Percentiles rank a stretch among this genome's conserved stretches.
Conservation (phyloP, 2,888 invertebrate genomes). For the Elegia similella region DNA sequence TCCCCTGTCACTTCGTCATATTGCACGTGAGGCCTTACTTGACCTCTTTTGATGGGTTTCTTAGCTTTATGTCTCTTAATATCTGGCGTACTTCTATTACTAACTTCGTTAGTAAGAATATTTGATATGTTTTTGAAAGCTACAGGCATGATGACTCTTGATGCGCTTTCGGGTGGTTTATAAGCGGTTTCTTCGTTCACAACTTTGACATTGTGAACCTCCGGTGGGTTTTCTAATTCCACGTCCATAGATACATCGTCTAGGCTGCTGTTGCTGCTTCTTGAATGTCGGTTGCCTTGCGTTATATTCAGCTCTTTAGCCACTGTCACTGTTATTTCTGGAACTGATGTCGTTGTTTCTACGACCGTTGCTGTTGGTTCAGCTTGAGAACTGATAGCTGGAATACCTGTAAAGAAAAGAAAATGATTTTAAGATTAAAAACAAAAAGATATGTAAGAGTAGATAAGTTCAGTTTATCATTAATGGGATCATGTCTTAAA, state of each 20-base stretch:
- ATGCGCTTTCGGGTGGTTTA: constrained; percentile 58
- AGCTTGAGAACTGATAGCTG: constrained; percentile 45
- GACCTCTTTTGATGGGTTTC: constrained; percentile 51
- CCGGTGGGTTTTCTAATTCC: constrained; percentile 27
- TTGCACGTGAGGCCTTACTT: constrained; percentile 55
- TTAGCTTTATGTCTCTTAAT: constrained; percentile 36
- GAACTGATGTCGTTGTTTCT: constrained; percentile 15
- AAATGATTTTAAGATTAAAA: neutral
- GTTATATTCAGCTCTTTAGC: constrained; percentile 26
- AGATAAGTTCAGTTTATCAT: no score
- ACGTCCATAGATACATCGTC: constrained; percentile 34
- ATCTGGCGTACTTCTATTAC: constrained; percentile 33
- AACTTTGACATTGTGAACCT: constrained; percentile 39
- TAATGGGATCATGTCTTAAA: no score
- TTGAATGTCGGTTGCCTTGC: constrained; percentile 26
- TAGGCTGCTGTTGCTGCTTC: constrained; percentile 29
- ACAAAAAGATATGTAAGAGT: no score
- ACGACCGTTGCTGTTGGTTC: constrained; percentile 26
- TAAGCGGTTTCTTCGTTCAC: constrained; percentile 33
- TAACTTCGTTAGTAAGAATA: constrained; percentile 41
- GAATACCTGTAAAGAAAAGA: constrained; percentile 52
- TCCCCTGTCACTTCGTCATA: constrained; percentile 74
- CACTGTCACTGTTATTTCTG: constrained; percentile 31
- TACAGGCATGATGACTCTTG: constrained; percentile 55
- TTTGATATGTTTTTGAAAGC: constrained; percentile 46